Evolutionary conservation across 1,140 invertebrate species (phyloP).

Genomic region (Brachionus paranguensis): DNA sequence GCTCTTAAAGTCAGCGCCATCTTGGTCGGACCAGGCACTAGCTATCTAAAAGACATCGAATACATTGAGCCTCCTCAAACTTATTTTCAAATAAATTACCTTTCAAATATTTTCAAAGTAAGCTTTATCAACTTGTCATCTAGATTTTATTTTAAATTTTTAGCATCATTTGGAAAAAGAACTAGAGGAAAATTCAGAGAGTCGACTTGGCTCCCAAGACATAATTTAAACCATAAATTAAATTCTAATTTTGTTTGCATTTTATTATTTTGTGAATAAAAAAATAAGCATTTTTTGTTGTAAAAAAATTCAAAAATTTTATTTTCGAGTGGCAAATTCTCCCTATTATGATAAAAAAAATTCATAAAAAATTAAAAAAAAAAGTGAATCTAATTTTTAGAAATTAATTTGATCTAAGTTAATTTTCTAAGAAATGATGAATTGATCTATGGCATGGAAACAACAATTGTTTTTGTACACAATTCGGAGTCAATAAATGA

Average conservation of each 20-base stretch:
- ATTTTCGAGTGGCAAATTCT: not conserved
- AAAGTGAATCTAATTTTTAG: not conserved
- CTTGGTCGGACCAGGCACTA: constrained; percentile 25
- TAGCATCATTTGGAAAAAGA: constrained; percentile 25
- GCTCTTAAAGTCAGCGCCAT: constrained; percentile 25
- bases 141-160: not conserved
- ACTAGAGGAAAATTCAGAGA: not conserved
- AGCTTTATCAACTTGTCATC: not conserved
- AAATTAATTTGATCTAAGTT: not conserved
- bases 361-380: not conserved
- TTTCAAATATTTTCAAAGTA: constrained; percentile 33
- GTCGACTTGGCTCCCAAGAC: constrained; percentile 12
- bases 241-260: not conserved
- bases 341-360: not conserved
- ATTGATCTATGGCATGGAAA: not conserved
- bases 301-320: not conserved
- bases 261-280: not conserved
- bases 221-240: constrained; percentile 3
- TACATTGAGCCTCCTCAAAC: not conserved
- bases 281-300: not conserved
- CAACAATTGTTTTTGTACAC: not conserved
- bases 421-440: not conserved
- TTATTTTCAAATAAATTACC: constrained; percentile 36
- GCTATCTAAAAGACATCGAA: constrained; percentile 27
- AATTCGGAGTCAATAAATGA: not conserved